A percentile compares a stretch with the other conserved stretches of the same genome.
phyloP scores from a whole-genome alignment of 2,797 vertebrate genomes.

The Sebastes steindachneri region DNA sequence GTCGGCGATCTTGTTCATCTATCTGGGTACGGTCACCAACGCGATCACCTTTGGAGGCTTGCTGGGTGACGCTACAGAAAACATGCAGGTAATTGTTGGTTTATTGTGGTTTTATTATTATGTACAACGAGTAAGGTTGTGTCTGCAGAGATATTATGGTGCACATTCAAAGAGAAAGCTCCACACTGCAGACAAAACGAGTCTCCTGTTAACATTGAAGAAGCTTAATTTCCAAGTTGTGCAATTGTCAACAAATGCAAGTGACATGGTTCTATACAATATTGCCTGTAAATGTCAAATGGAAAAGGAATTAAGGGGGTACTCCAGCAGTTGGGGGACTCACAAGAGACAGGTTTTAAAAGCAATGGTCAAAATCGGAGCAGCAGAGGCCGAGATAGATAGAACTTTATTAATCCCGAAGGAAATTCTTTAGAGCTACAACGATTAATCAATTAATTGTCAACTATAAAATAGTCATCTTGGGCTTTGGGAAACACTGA shows the following conservation, averaged over 20 bases:
- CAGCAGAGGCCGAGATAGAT: neutral
- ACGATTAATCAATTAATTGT: no score
- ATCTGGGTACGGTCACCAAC: slow-evolving; percentile 96
- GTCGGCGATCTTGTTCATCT: slow-evolving; percentile 97
- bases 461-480: no score
- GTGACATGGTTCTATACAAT: no score
- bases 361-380: neutral
- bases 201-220: neutral
- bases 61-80: slow-evolving; percentile 96
- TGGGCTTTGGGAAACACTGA: no score
- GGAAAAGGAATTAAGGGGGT: no score
- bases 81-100: slow-evolving; percentile 90
- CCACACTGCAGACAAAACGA: neutral
- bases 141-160: neutral
- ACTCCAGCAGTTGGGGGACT: neutral
- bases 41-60: slow-evolving; percentile 98
- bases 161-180: neutral
- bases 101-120: neutral
- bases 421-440: no score
- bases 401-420: neutral
- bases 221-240: neutral
- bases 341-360: neutral
- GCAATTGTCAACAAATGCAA: no score
- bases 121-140: neutral
- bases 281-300: no score